phyloP scores from a whole-genome alignment of 2,113 vertebrate genomes.

The Nothobranchius furzeri region DNA sequence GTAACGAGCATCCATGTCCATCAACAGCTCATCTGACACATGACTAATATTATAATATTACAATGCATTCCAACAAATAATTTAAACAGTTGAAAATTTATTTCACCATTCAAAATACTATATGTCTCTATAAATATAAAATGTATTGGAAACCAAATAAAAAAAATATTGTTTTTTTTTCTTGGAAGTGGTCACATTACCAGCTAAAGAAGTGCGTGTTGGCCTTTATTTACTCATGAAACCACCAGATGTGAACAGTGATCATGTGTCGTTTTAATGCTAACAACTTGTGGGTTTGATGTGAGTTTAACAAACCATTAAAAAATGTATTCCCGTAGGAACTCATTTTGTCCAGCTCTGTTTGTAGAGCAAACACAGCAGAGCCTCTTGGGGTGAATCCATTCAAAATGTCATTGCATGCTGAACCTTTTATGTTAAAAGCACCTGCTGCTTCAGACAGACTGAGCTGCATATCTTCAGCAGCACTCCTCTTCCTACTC shows the following conservation, averaged over 20 bases:
- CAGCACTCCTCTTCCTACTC: conserved; percentile 29
- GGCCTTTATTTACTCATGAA: no score
- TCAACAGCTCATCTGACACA: conserved; percentile 62
- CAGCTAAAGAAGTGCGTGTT: no score
- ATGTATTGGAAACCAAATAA: no score
- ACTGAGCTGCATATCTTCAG: conserved; percentile 16
- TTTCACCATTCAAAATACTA: no score
- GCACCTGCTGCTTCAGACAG: conserved; percentile 37
- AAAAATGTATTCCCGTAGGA: neutral
- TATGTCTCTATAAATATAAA: no score
- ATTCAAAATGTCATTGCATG: conserved; percentile 16
- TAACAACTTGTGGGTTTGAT: neutral
- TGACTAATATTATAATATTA: no score
- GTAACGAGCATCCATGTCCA: conserved; percentile 79
- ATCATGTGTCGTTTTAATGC: no score
- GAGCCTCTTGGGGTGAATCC: neutral
- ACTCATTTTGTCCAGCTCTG: neutral
- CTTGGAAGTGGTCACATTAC: no score
- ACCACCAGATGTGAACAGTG: no score
- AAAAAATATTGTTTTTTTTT: no score
- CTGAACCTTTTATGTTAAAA: conserved; percentile 12
- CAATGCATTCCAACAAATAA: no score
- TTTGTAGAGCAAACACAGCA: neutral
- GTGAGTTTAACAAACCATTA: neutral
- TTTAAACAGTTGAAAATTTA: no score